Percentiles rank a stretch among this genome's conserved stretches.
Conservation (phyloP, 2,113 vertebrate genomes). For the Nematolebias whitei region DNA sequence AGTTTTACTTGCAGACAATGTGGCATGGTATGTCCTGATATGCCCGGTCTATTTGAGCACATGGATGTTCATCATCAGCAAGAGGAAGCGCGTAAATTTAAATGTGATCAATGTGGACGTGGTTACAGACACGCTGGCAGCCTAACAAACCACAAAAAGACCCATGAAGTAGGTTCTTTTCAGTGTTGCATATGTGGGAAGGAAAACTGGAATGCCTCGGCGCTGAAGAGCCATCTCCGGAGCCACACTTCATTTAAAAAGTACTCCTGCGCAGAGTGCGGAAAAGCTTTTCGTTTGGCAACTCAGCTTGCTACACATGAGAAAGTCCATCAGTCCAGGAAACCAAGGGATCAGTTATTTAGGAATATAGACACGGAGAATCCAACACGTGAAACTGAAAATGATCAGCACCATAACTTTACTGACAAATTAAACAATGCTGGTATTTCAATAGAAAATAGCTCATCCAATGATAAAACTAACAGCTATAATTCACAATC, state of each 20-base stretch:
- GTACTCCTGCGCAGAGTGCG: constrained; percentile 75
- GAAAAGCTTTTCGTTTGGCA: constrained; percentile 78
- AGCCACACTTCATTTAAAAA: constrained; percentile 80
- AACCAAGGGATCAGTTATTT: constrained; percentile 44
- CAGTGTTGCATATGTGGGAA: constrained; percentile 80
- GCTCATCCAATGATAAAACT: constrained; percentile 57
- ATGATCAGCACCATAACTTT: constrained; percentile 36
- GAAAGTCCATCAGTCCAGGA: constrained; percentile 69
- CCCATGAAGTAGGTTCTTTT: constrained; percentile 85
- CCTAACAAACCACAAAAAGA: constrained; percentile 86
- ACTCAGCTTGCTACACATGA: constrained; percentile 77
- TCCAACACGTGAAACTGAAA: constrained; percentile 38
- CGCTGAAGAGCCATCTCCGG: constrained; percentile 81
- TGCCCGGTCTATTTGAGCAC: constrained; percentile 74
- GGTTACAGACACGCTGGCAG: constrained; percentile 89
- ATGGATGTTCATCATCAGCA: constrained; percentile 62
- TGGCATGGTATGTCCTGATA: constrained; percentile 65
- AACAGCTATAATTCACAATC: constrained; percentile 46
- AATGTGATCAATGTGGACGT: constrained; percentile 86
- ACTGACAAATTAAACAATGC: constrained; percentile 21
- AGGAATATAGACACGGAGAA: constrained; percentile 37
- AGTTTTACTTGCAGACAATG: constrained; percentile 77
- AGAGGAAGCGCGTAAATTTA: constrained; percentile 82
- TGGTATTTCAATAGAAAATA: constrained; percentile 41
- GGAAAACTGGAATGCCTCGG: constrained; percentile 81